Base-by-base conservation (phyloP, 1,140 invertebrate genomes). In the Nylanderia fulva region DNA sequence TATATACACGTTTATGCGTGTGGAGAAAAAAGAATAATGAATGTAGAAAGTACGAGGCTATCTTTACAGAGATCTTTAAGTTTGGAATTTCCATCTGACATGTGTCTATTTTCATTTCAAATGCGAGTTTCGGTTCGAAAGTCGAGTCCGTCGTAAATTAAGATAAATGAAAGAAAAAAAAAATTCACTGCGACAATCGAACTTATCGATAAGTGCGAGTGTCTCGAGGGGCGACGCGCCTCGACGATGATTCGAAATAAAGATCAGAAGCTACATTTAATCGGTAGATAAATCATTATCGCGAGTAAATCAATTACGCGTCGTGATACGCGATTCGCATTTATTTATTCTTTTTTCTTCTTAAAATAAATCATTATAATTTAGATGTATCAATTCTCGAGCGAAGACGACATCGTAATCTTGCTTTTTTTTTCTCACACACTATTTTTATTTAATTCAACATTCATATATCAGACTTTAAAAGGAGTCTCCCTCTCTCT, bases 211-310 rank as follows among this genome's bases (percentile, higher is more conserved):
- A 82, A 27, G 36, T 68, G 42, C 45, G 77, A 80, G 66, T n/a
- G 29, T 45, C 13, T 68, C 61, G 61, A 79, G 52, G 66, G 27
- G 66, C 77, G 77, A 71, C 77, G 77, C 77, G 52, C 77, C 52
- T 82, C 77, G 66, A 82, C 77, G n/a, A 18, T 45, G 39, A 82
- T 72, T 61, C 24, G 77, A 82, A 82, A 82, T 82, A 82, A 82
- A 58, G 66, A 82, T 82, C n/a, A 64, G 33, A 56, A 80, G 18
- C 45, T 24, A 13, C 24, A 58, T 45, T 68, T 76, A 84, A 63
- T 63, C 82, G 58, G 72, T 77, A 76, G 71, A 84, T 75, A 84
- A 84, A 64, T 18, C 54, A 84, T 84, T 84, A 76, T 84, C 33
- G 56, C 42, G 71, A 39, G 45, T 76, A 76, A 75, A 84, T 76